These are phyloP conservation scores for Penaeus vannamei DNA, from an alignment of 1,140 invertebrate species.

Conservation along the genomic window DNA sequence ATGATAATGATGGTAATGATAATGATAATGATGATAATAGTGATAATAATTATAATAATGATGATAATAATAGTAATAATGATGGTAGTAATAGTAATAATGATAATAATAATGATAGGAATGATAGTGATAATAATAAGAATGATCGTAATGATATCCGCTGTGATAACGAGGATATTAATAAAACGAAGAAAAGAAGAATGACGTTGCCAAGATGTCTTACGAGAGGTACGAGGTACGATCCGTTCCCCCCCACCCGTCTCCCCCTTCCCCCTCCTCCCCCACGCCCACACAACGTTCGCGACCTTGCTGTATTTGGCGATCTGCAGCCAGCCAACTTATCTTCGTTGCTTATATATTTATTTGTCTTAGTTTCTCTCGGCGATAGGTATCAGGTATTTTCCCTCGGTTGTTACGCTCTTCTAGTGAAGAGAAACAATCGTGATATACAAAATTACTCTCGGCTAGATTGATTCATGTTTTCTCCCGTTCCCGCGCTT, in stretches of 20 bases:
- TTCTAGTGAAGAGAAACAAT: too few species aligned
- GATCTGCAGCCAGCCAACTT: constrained; percentile 12
- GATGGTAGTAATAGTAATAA: too few species aligned
- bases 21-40: too few species aligned
- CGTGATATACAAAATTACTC: not conserved
- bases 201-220: not conserved
- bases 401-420: not conserved
- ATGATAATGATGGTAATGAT: too few species aligned
- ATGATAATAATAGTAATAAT: too few species aligned
- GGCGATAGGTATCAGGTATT: not conserved
- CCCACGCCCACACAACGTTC: constrained; percentile 3
- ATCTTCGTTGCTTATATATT: not conserved
- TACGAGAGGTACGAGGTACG: constrained; percentile 12
- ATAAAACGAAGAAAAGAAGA: not conserved
- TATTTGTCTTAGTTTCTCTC: too few species aligned
- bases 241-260: not conserved
- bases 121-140: too few species aligned
- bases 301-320: constrained; percentile 18
- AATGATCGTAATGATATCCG: too few species aligned
- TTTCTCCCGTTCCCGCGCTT: constrained; percentile 56
- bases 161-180: too few species aligned
- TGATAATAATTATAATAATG: too few species aligned
- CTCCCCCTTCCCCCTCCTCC: not conserved
- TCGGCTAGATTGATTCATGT: constrained; percentile 46
- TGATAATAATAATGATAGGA: too few species aligned